Conservation (phyloP, 1,140 invertebrate species). For the Ceratitis capitata region DNA sequence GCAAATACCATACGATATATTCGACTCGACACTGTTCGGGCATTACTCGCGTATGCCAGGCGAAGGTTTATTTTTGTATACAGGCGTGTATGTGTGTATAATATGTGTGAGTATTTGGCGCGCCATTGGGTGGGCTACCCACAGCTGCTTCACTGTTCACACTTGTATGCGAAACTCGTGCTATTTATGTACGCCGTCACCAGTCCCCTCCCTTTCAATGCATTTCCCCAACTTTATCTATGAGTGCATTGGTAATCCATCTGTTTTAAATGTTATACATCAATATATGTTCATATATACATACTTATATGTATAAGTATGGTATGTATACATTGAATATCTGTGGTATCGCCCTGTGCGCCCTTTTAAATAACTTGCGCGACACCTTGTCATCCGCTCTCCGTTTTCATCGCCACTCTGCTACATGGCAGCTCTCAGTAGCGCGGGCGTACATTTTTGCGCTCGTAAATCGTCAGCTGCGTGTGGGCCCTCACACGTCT, state of each 20-base stretch:
- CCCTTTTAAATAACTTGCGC: slow-evolving; percentile 10
- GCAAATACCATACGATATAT: not conserved
- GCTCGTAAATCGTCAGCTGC: slow-evolving; percentile 25
- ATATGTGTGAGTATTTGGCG: not conserved
- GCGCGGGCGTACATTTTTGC: slow-evolving; percentile 16
- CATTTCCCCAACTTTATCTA: not conserved
- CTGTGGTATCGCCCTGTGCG: not conserved
- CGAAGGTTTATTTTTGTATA: not conserved
- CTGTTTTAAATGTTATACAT: not conserved
- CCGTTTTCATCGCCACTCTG: not conserved
- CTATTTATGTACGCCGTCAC: not conserved
- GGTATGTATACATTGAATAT: not conserved
- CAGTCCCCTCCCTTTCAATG: not conserved
- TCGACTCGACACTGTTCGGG: too few species aligned
- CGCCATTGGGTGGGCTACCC: not conserved
- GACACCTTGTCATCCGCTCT: not conserved
- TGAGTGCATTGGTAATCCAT: not conserved
- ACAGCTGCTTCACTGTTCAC: not conserved
- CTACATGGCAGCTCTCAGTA: not conserved
- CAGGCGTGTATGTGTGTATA: not conserved
- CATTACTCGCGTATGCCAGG: not conserved
- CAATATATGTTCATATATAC: not conserved
- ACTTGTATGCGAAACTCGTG: not conserved
- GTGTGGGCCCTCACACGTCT: slow-evolving; percentile 21
- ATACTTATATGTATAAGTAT: not conserved